These are phyloP conservation scores for Anomalospiza imberbis DNA, from an alignment of 2,797 vertebrate genomes.

Conservation along the genomic window DNA sequence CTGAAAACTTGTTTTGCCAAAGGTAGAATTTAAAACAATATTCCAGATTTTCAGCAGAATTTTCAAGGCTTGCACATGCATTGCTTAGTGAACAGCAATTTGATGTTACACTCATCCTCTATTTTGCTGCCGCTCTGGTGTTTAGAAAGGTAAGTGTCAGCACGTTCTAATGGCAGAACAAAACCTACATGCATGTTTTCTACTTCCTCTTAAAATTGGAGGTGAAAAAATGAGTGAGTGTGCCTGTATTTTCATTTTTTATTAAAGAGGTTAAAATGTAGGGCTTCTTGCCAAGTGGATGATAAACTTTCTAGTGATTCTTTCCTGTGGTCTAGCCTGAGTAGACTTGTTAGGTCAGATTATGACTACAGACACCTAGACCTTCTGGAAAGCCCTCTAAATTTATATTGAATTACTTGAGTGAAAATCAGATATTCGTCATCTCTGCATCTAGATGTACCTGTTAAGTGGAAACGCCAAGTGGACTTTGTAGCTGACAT, in stretches of 20 bases:
- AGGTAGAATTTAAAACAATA: background rate
- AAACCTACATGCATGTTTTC: background rate
- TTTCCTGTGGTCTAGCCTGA: background rate
- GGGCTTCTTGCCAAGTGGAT: background rate
- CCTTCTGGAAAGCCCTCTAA: background rate
- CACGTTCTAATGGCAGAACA: background rate
- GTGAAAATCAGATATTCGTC: background rate
- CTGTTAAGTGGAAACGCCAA: background rate
- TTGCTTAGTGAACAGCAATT: constrained; percentile 11
- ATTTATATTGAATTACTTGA: background rate
- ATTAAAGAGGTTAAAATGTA: background rate
- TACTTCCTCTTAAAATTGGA: background rate
- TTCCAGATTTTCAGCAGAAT: background rate
- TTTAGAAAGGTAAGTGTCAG: constrained; percentile 33
- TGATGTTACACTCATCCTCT: background rate
- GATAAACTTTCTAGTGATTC: background rate
- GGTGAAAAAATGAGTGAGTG: background rate
- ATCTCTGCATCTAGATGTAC: background rate
- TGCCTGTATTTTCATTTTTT: background rate
- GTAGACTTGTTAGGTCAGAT: background rate
- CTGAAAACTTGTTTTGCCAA: background rate
- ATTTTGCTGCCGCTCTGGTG: background rate
- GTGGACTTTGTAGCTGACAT: background rate
- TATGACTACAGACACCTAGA: background rate
- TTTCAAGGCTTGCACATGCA: background rate